Percentiles rank a stretch among this genome's conserved stretches.
Evolutionary conservation across 1,140 invertebrate species (phyloP).

Genomic region (Brachystomella parvula): DNA sequence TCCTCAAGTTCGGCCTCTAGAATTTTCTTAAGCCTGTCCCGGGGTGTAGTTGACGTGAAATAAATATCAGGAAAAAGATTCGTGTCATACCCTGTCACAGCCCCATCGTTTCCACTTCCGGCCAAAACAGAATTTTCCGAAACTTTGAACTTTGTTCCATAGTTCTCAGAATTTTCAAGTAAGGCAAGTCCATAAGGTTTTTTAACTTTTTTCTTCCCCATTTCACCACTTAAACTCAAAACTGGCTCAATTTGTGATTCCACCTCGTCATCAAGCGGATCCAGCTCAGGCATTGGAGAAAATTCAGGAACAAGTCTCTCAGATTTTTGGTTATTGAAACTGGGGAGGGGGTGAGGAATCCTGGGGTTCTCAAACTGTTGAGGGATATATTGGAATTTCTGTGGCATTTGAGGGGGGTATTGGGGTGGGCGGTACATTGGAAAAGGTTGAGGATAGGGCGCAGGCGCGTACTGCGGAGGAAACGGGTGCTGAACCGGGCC

Average conservation of each 20-base stretch:
- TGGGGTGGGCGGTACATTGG: constrained; percentile 5
- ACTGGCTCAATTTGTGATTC: constrained; percentile 2
- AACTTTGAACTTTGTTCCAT: constrained; percentile 26
- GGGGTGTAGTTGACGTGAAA: constrained; percentile 33
- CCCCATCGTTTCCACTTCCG: not conserved
- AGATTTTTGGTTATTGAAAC: not conserved
- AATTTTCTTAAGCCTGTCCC: constrained; percentile 9
- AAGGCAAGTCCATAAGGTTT: constrained; percentile 30
- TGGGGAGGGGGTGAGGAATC: not conserved
- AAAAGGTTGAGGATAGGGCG: not conserved
- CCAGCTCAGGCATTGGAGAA: constrained; percentile 11
- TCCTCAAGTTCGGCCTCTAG: constrained; percentile 4
- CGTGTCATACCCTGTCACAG: constrained; percentile 25
- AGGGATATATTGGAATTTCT: not conserved
- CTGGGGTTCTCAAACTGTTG: not conserved
- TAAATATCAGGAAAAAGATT: constrained; percentile 39
- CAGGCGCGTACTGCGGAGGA: not conserved
- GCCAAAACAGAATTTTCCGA: not conserved
- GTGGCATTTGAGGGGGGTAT: not conserved
- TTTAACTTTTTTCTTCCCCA: not conserved
- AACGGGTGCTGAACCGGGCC: not conserved
- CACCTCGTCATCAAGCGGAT: not conserved
- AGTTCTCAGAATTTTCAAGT: constrained; percentile 29
- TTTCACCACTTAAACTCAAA: not conserved
- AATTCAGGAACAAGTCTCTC: not conserved